Percentiles rank a stretch among this genome's conserved stretches.
Evolutionary conservation across 2,113 vertebrate genomes (phyloP).

Genomic region (Scalopus aquaticus): DNA sequence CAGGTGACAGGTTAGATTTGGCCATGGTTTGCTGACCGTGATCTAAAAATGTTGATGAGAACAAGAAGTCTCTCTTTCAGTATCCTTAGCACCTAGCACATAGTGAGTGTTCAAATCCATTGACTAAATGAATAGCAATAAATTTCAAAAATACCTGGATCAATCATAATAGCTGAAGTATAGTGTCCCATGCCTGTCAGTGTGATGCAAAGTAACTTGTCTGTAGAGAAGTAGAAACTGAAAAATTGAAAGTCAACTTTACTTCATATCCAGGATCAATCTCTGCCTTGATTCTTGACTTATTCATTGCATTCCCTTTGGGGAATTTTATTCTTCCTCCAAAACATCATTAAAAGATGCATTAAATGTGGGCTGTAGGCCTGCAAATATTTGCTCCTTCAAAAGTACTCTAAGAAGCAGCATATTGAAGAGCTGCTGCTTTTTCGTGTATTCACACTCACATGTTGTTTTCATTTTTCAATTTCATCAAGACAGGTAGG

Average conservation of each 20-base stretch:
- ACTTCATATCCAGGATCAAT: background rate
- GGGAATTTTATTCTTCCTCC: background rate
- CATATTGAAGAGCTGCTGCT: background rate
- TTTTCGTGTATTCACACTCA: background rate
- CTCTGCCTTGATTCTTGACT: conserved; percentile 4
- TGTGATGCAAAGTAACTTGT: background rate
- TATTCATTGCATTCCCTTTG: background rate
- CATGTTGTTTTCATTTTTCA: conserved; percentile 40
- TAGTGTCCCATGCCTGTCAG: background rate
- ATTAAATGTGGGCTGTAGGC: background rate
- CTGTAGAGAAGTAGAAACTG: background rate
- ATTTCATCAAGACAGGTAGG: conserved; percentile 51
- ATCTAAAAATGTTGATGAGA: background rate
- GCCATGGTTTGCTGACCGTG: background rate
- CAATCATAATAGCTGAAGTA: background rate
- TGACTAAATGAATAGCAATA: conserved; percentile 27
- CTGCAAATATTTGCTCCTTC: background rate
- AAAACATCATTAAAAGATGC: conserved; percentile 14
- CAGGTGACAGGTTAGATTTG: background rate
- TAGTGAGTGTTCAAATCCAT: background rate
- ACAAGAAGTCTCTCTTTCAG: background rate
- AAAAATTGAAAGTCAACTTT: background rate
- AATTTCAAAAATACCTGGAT: background rate
- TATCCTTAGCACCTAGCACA: background rate
- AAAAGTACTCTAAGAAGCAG: background rate